Evolutionary conservation across 2,888 invertebrate species (phyloP).

Genomic region (Acanthoscelides obtectus): DNA sequence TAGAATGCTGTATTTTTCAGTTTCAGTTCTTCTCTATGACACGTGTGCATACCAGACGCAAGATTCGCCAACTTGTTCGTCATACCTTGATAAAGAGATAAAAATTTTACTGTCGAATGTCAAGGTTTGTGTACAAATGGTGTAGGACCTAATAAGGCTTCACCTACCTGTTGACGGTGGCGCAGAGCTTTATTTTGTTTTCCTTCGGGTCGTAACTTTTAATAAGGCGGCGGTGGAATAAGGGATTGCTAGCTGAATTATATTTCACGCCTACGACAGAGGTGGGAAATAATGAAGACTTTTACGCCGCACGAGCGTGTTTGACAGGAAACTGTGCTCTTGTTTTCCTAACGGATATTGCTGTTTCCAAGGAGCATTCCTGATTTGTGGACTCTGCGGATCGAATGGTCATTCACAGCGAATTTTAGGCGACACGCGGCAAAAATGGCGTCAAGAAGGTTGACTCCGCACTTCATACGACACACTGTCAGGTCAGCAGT

Average conservation of each 20-base stretch:
- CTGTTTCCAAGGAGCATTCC: neutral
- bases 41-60: too few relatives aligned
- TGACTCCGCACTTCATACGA: too few relatives aligned
- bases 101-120: neutral
- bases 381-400: neutral
- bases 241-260: constrained; percentile 20
- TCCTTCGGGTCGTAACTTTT: constrained; percentile 32
- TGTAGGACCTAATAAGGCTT: constrained; percentile 6
- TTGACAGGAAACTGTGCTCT: neutral
- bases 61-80: too few relatives aligned
- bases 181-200: constrained; percentile 26
- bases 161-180: constrained; percentile 8
- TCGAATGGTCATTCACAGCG: neutral
- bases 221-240: constrained; percentile 22
- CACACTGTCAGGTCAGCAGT: too few relatives aligned
- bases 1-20: too few relatives aligned
- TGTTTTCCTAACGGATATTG: neutral
- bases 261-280: constrained; percentile 21
- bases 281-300: neutral
- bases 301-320: neutral
- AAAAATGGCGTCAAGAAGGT: too few relatives aligned
- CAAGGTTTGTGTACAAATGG: neutral
- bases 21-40: too few relatives aligned
- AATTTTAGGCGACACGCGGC: neutral
- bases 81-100: neutral